Conservation (phyloP, 2,113 vertebrate species). For the Numenius arquata region DNA sequence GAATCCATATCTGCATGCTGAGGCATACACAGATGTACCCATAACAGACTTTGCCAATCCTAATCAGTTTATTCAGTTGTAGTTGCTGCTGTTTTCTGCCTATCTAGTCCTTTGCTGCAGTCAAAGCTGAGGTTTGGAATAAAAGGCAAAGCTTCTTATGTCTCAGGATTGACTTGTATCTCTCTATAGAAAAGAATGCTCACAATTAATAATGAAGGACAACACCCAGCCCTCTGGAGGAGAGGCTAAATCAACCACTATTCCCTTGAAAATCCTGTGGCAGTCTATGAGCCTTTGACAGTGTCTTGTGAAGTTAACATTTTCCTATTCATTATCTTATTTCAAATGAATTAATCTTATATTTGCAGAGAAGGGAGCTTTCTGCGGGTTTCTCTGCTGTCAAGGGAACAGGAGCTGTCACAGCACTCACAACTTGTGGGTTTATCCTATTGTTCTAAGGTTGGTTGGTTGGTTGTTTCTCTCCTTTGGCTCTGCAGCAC, state of each 20-base stretch:
- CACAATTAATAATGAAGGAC: not conserved
- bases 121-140: not conserved
- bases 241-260: not conserved
- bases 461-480: not conserved
- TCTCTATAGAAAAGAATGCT: not conserved
- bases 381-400: not conserved
- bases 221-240: not conserved
- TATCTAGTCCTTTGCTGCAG: not conserved
- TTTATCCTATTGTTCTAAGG: not conserved
- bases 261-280: not conserved
- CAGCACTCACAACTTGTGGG: not conserved
- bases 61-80: constrained; percentile 12
- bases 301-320: not conserved
- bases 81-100: not conserved
- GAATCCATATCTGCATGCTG: not conserved
- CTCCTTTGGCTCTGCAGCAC: not conserved
- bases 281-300: not conserved
- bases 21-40: not conserved
- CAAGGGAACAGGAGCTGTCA: not conserved
- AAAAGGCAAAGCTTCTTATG: not conserved
- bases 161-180: not conserved
- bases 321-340: not conserved
- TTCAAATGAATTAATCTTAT: not conserved
- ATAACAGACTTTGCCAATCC: constrained; percentile 20
- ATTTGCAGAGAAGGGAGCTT: not conserved